Percentiles rank a stretch among this genome's conserved stretches.
phyloP scores from a whole-genome alignment of 2,113 vertebrate species.

The Zosterops japonicus region DNA sequence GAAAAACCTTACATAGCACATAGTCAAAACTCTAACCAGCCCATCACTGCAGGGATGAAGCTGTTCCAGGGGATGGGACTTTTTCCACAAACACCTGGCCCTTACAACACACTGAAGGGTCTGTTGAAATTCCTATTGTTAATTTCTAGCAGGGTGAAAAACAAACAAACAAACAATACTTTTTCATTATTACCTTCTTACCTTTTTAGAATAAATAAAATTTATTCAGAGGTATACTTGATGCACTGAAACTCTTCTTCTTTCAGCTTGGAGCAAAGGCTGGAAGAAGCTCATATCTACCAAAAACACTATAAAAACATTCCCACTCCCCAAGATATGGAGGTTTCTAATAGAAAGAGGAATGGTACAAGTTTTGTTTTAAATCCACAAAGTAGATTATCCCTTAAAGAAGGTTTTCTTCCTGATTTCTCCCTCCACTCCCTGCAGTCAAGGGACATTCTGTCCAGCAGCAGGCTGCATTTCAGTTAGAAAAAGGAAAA shows the following conservation, averaged over 20 bases:
- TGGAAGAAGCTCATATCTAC: background rate
- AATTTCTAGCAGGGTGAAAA: background rate
- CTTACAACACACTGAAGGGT: background rate
- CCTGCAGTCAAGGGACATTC: background rate
- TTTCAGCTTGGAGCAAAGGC: background rate
- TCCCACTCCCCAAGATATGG: background rate
- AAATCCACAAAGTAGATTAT: background rate
- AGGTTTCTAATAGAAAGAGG: background rate
- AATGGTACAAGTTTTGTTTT: background rate
- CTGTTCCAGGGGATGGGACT: background rate
- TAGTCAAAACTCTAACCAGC: background rate
- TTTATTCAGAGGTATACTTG: background rate
- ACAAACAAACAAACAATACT: accelerated
- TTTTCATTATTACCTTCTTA: background rate
- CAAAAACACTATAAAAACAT: background rate
- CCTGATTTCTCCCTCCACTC: background rate
- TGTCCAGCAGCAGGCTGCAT: background rate
- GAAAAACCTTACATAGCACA: accelerated
- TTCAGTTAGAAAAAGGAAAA: background rate
- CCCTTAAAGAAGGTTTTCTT: background rate
- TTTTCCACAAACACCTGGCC: background rate
- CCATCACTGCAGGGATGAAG: background rate
- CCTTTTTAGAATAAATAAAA: background rate
- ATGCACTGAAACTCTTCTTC: background rate
- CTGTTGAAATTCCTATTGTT: background rate